Conservation (phyloP, 2,888 invertebrate species). For the Drosophila antonietae region DNA sequence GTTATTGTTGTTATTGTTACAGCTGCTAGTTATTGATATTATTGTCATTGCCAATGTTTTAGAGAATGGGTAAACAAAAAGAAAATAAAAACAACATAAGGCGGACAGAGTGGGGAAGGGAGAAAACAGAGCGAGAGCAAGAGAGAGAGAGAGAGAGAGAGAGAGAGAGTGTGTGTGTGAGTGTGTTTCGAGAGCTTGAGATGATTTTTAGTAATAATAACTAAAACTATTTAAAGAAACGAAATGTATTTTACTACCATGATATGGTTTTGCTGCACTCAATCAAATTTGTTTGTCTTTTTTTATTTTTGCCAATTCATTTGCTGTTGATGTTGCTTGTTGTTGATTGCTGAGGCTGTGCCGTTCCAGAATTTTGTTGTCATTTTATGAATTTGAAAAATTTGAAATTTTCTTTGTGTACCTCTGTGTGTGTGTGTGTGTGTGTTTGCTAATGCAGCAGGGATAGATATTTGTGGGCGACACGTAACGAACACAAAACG, state of each 20-base stretch:
- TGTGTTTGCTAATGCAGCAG: neutral
- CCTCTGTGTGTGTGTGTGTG: constrained; percentile 16
- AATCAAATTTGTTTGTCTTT: neutral
- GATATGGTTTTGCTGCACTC: constrained; percentile 9
- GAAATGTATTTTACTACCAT: constrained; percentile 16
- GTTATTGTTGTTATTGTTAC: constrained; percentile 13
- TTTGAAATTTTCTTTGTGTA: neutral
- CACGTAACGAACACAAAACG: constrained; percentile 60
- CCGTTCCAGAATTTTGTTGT: neutral
- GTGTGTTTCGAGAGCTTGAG: neutral
- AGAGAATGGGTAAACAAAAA: neutral
- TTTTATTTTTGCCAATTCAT: constrained; percentile 14
- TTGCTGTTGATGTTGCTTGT: neutral
- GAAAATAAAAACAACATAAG: too few species aligned
- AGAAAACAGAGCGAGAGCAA: neutral
- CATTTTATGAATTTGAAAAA: neutral
- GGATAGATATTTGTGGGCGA: constrained; percentile 41
- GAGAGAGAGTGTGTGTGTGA: neutral
- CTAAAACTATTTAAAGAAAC: constrained; percentile 9
- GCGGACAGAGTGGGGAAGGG: neutral
- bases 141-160: neutral
- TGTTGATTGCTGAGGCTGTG: constrained; percentile 1
- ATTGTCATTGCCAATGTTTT: constrained; percentile 22
- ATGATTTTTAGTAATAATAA: constrained; percentile 12
- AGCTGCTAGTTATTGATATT: constrained; percentile 12